Evolutionary conservation across 2,797 vertebrate genomes (phyloP).

Genomic region (Periparus ater): DNA sequence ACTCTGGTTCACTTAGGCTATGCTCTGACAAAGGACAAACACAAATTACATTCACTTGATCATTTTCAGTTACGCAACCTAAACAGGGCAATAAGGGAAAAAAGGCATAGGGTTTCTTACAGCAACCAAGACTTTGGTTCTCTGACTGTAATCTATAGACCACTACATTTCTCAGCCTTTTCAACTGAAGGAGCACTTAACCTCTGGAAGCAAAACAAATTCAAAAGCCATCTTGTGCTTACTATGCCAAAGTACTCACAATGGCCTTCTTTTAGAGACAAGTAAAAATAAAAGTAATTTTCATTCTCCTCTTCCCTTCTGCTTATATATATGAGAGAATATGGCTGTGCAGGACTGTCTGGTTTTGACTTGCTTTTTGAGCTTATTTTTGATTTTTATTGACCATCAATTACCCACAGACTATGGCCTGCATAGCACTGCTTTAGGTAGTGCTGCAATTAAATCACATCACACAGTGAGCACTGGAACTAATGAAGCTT

Average conservation of each 20-base stretch:
- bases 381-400: conserved; percentile 17
- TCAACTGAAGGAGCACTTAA: neutral
- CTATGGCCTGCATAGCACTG: neutral
- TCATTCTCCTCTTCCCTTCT: neutral
- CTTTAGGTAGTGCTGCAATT: conserved; percentile 48
- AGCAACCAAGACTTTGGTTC: neutral
- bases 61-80: neutral
- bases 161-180: neutral
- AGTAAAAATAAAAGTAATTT: neutral
- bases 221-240: neutral
- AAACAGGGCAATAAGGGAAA: neutral
- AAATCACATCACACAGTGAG: conserved; percentile 19
- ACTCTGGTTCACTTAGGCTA: neutral
- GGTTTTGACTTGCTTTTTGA: neutral
- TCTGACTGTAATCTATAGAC: neutral
- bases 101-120: neutral
- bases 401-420: neutral
- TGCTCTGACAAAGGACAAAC: neutral
- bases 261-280: neutral
- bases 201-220: neutral
- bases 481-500: conserved; percentile 51
- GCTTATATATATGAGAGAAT: neutral
- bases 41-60: neutral
- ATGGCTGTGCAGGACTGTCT: neutral
- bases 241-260: neutral